phyloP scores from a whole-genome alignment of 2,113 vertebrate genomes.

The Pampusana beccarii region DNA sequence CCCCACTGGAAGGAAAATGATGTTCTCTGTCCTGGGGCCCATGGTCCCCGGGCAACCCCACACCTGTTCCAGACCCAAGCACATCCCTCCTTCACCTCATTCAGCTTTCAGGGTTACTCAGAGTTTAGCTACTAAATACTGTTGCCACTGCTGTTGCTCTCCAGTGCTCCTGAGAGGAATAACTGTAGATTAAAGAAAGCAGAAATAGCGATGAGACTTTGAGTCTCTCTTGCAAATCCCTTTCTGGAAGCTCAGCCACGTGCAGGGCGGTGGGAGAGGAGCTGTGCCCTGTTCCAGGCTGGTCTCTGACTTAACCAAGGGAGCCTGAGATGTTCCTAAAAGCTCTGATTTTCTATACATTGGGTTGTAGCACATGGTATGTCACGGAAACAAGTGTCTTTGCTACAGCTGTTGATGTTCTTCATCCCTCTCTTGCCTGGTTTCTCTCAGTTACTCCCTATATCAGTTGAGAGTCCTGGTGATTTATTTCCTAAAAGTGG shows the following conservation, averaged over 20 bases:
- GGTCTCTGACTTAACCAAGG: not conserved
- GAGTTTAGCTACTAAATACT: not conserved
- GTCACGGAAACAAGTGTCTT: not conserved
- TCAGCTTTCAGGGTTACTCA: not conserved
- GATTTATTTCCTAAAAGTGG: not conserved
- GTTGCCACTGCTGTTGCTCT: not conserved
- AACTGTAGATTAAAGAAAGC: not conserved
- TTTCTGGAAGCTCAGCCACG: not conserved
- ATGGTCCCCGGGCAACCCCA: not conserved
- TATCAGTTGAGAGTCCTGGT: not conserved
- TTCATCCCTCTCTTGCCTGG: not conserved
- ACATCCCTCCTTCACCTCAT: not conserved
- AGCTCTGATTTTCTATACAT: not conserved
- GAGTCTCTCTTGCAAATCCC: not conserved
- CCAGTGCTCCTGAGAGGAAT: not conserved
- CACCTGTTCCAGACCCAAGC: not conserved
- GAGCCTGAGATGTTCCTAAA: not conserved
- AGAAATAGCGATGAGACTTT: not conserved
- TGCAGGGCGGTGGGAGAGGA: accelerated
- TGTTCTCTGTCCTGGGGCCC: accelerated
- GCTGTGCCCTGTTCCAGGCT: not conserved
- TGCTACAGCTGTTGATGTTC: not conserved
- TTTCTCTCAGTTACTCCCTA: not conserved
- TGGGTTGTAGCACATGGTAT: accelerated
- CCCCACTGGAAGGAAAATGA: not conserved